These are phyloP conservation scores for Pachycephus smyrnensis DNA, from an alignment of 2,888 invertebrate genomes.

Conservation along the genomic window DNA sequence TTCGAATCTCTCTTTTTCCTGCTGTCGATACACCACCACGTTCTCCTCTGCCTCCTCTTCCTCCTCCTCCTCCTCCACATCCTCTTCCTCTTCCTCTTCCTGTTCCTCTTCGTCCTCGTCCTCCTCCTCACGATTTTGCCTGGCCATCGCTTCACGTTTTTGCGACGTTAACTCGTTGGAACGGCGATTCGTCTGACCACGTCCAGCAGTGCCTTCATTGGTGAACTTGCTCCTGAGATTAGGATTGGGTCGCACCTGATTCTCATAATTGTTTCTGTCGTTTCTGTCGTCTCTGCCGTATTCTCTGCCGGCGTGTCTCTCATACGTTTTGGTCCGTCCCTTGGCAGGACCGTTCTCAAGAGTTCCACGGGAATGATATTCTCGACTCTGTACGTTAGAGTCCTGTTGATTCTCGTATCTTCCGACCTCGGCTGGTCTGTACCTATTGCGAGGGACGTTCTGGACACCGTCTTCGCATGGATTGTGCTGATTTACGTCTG, in stretches of 20 bases:
- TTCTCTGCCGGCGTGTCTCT: conserved; percentile 8
- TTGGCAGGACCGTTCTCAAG: background rate
- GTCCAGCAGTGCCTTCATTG: conserved; percentile 24
- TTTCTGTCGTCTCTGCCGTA: conserved; percentile 22
- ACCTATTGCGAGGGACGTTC: background rate
- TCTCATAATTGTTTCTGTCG: conserved; percentile 51
- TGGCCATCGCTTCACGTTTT: conserved; percentile 20
- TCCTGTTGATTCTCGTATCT: conserved; percentile 24
- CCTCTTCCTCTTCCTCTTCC: conserved; percentile 25
- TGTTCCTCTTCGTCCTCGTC: conserved; percentile 32
- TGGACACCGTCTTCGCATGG: background rate
- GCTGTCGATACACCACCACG: conserved; percentile 36
- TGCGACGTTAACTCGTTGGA: too few species aligned
- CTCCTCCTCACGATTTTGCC: conserved; percentile 33
- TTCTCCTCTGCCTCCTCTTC: conserved; percentile 48
- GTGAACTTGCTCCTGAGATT: conserved; percentile 40
- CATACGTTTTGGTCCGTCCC: background rate
- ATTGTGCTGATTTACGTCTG: conserved; percentile 54
- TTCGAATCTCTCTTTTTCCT: background rate
- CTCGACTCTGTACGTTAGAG: conserved; percentile 20
- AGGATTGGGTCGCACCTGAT: conserved; percentile 30
- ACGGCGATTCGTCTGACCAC: background rate
- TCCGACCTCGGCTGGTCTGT: background rate
- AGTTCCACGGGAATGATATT: background rate
- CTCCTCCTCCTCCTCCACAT: conserved; percentile 50